Evolutionary conservation across 2,113 vertebrate genomes (phyloP).

Genomic region (Oreamnos americanus): DNA sequence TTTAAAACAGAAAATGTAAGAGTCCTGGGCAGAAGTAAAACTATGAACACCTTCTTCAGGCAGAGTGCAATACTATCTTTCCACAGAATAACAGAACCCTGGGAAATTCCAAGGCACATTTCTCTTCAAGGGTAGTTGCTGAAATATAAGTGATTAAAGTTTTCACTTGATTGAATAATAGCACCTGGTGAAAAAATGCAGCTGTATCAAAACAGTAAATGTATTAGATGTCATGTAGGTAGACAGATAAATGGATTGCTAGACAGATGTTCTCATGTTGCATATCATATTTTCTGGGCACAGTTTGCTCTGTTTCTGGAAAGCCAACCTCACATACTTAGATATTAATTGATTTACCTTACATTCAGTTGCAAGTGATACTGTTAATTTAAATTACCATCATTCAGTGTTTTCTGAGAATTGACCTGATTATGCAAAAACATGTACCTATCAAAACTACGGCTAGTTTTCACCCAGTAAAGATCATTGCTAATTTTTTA

Average conservation of each 20-base stretch:
- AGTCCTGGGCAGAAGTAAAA: slow-evolving; percentile 29
- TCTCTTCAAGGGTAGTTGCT: neutral
- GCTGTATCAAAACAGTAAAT: neutral
- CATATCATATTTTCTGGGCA: neutral
- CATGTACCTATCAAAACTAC: neutral
- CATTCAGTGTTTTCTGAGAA: neutral
- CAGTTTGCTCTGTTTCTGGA: neutral
- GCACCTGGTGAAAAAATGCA: neutral
- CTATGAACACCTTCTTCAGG: slow-evolving; percentile 61
- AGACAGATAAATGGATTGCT: neutral
- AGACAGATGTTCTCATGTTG: neutral
- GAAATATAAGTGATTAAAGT: neutral
- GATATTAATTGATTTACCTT: neutral
- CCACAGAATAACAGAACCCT: neutral
- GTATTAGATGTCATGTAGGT: neutral
- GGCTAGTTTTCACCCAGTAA: neutral
- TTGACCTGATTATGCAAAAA: neutral
- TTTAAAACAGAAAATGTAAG: slow-evolving; percentile 71
- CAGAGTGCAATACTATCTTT: neutral
- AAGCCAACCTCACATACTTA: neutral
- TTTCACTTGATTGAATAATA: neutral
- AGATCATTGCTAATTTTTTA: neutral
- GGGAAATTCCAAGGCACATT: neutral
- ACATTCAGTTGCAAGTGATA: neutral
- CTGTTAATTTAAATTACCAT: neutral